phyloP scores from a whole-genome alignment of 2,888 invertebrate genomes.

The Capitulum mitella region DNA sequence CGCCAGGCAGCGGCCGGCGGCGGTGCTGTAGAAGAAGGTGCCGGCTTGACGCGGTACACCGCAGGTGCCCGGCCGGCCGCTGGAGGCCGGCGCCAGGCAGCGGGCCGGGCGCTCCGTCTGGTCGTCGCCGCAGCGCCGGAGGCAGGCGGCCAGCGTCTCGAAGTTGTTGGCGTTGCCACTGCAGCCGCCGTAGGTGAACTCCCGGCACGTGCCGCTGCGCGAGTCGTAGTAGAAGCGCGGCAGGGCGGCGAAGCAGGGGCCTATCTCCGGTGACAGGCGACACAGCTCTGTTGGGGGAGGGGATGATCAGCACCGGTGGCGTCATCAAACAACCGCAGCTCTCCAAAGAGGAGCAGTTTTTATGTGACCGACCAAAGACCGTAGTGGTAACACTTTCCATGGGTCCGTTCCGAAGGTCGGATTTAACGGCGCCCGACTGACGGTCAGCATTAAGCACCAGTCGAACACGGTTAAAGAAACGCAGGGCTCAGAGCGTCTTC shows the following conservation, averaged over 20 bases:
- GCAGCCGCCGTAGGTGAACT: constrained; percentile 29
- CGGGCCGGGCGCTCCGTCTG: neutral
- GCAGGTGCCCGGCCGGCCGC: neutral
- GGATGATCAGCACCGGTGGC: too few relatives aligned
- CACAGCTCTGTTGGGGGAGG: neutral
- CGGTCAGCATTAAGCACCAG: too few relatives aligned
- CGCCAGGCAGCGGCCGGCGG: neutral
- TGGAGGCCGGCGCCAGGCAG: neutral
- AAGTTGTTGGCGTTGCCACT: constrained; percentile 28
- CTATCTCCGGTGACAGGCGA: neutral
- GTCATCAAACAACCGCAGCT: too few relatives aligned
- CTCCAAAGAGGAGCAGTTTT: too few relatives aligned
- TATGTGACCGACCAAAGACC: too few relatives aligned
- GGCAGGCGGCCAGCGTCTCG: constrained; percentile 4
- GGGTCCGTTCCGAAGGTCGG: too few relatives aligned
- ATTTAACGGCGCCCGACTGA: too few relatives aligned
- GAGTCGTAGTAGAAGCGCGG: constrained; percentile 20
- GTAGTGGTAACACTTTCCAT: too few relatives aligned
- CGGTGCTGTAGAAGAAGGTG: neutral
- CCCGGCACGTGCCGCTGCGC: neutral
- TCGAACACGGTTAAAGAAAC: too few relatives aligned
- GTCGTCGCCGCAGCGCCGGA: neutral
- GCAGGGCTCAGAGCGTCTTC: too few relatives aligned
- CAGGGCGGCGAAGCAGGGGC: constrained; percentile 22
- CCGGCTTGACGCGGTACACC: neutral